phyloP scores from a whole-genome alignment of 2,888 invertebrate species.

The Drosophila fungiperda region DNA sequence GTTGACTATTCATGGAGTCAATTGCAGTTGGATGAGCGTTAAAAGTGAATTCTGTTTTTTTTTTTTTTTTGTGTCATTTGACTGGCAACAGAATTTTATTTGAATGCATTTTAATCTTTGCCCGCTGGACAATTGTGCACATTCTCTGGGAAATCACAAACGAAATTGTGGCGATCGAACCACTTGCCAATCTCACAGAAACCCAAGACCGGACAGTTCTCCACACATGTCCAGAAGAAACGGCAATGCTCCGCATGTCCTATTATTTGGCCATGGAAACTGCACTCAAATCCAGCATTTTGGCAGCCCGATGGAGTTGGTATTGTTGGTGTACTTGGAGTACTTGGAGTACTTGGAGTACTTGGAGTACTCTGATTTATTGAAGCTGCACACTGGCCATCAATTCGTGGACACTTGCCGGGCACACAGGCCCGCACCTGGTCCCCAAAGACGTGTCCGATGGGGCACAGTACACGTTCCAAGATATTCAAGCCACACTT shows the following conservation, averaged over 20 bases:
- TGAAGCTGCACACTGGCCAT: conserved; percentile 17
- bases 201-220: conserved; percentile 48
- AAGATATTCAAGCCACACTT: conserved; percentile 29
- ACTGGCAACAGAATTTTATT: conserved; percentile 17
- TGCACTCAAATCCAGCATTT: conserved; percentile 38
- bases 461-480: conserved; percentile 24
- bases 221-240: conserved; percentile 58
- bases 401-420: conserved; percentile 59
- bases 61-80: conserved; percentile 29
- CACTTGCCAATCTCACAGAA: conserved; percentile 67
- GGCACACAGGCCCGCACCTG: conserved; percentile 33
- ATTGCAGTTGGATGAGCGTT: conserved; percentile 67
- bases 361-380: not conserved
- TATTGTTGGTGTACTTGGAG: not conserved
- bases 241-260: conserved; percentile 60
- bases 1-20: conserved; percentile 53
- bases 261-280: conserved; percentile 53
- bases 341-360: not conserved
- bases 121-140: conserved; percentile 59
- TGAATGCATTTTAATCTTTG: conserved; percentile 43
- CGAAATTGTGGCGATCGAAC: conserved; percentile 54
- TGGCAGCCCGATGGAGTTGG: conserved; percentile 22
- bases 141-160: conserved; percentile 50
- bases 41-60: conserved; percentile 30
- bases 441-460: conserved; percentile 32